Conservation (phyloP, 1,140 invertebrate genomes). For the Latrodectus geometricus region DNA sequence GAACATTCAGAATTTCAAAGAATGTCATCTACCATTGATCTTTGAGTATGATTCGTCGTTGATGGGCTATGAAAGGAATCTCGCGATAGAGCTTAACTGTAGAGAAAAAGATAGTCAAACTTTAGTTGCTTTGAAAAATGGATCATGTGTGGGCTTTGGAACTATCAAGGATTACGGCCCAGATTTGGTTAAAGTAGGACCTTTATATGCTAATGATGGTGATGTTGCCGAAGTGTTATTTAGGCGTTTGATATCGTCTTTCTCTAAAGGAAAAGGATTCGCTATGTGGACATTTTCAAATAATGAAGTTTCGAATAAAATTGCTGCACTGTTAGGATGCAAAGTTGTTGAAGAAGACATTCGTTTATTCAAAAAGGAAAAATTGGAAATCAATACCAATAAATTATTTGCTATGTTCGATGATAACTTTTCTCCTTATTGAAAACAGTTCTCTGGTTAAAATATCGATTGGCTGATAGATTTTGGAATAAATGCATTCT, state of each 20-base stretch:
- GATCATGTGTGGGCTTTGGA: conserved; percentile 60
- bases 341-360: conserved; percentile 47
- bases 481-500: too few relatives aligned
- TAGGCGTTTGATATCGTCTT: conserved; percentile 35
- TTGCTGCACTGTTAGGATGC: conserved; percentile 62
- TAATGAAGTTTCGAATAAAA: conserved; percentile 51
- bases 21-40: conserved; percentile 11
- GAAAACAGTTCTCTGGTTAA: neutral
- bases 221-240: conserved; percentile 63
- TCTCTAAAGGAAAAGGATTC: conserved; percentile 56
- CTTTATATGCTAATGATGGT: conserved; percentile 64
- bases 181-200: conserved; percentile 61
- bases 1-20: conserved; percentile 6
- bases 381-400: conserved; percentile 56
- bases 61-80: conserved; percentile 40
- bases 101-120: conserved; percentile 54
- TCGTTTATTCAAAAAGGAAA: conserved; percentile 60
- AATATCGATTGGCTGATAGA: too few relatives aligned
- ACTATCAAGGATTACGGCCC: conserved; percentile 56
- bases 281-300: conserved; percentile 55
- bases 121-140: conserved; percentile 58
- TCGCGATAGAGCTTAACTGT: conserved; percentile 38
- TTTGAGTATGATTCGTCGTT: conserved; percentile 59
- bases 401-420: conserved; percentile 63
- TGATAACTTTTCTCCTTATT: conserved; percentile 65